These are phyloP conservation scores for Temnothorax longispinosus DNA, from an alignment of 1,140 invertebrate species.

Conservation along the genomic window DNA sequence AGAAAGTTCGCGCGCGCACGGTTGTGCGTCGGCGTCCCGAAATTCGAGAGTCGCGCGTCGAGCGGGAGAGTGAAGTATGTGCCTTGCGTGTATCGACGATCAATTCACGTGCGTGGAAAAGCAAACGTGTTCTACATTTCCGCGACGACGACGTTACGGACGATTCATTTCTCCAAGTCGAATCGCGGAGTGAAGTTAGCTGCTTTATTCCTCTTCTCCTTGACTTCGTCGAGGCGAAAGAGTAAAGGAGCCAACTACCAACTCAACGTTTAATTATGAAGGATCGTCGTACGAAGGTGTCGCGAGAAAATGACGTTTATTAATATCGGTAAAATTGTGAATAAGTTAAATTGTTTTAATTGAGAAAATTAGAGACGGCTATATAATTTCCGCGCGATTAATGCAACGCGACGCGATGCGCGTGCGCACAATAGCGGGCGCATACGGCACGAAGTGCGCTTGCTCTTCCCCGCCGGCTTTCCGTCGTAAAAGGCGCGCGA, in stretches of 20 bases:
- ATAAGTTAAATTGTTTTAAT: not conserved
- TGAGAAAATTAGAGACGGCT: not conserved
- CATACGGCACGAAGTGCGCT: not conserved
- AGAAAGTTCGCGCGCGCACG: conserved; percentile 7
- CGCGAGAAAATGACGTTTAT: not conserved
- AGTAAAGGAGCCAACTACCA: no score
- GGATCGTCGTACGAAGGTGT: no score
- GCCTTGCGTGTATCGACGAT: not conserved
- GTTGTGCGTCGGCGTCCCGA: not conserved
- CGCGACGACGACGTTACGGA: not conserved
- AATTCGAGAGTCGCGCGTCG: conserved; percentile 23
- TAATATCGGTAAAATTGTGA: not conserved
- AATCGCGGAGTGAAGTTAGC: not conserved
- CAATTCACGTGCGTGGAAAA: conserved; percentile 11
- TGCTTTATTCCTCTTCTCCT: not conserved
- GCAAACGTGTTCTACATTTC: not conserved
- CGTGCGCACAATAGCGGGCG: not conserved
- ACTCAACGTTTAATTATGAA: not conserved
- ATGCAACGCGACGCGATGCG: not conserved
- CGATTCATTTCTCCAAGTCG: not conserved
- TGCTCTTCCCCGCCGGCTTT: conserved; percentile 45
- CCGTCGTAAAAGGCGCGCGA: conserved; percentile 21
- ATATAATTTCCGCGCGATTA: not conserved
- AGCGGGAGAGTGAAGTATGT: not conserved
- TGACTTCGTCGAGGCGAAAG: no score